Evolutionary conservation across 2,888 invertebrate species (phyloP).

Genomic region (Pheosia gnoma): DNA sequence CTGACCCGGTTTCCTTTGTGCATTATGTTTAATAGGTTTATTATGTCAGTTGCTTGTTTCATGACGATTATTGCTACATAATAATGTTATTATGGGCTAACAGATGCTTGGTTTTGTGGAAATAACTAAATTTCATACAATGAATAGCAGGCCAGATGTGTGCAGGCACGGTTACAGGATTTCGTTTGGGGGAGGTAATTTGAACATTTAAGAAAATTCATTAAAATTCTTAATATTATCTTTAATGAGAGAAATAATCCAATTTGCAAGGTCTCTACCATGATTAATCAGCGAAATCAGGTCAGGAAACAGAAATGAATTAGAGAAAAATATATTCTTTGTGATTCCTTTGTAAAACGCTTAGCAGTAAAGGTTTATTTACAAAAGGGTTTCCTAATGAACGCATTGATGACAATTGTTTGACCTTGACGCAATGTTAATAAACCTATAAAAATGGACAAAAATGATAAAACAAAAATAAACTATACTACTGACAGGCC

Average conservation of each 20-base stretch:
- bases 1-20: slow-evolving; percentile 27
- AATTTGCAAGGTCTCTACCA: no score
- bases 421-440: slow-evolving; percentile 17
- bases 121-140: not conserved
- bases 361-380: not conserved
- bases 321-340: no score
- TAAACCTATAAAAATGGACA: slow-evolving; percentile 18
- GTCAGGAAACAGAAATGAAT: no score
- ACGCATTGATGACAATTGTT: not conserved
- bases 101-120: not conserved
- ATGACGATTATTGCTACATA: not conserved
- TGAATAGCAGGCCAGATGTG: not conserved
- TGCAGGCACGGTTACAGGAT: no score
- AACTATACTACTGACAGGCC: slow-evolving; percentile 16
- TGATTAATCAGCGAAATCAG: no score
- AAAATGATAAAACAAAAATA: slow-evolving; percentile 11
- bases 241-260: no score
- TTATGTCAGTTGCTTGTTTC: not conserved
- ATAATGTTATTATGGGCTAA: slow-evolving; percentile 2
- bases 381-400: slow-evolving; percentile 2
- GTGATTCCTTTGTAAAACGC: no score
- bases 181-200: no score
- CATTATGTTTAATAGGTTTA: slow-evolving; percentile 8
- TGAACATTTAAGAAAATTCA: no score
- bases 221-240: no score